phyloP scores from a whole-genome alignment of 23 tunicate species.

The Corella eumyota region DNA sequence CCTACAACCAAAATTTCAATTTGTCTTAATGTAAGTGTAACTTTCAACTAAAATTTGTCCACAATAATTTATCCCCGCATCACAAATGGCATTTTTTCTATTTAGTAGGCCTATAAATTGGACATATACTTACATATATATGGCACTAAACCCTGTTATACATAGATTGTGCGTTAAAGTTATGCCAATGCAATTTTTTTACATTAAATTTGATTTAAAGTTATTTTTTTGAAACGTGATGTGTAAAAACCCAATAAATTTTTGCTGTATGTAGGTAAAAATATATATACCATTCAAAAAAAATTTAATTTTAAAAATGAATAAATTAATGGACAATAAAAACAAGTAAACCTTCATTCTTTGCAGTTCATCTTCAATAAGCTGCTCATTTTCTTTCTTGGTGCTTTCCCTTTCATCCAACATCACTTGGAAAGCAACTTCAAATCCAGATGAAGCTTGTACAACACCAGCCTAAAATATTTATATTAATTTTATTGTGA shows the following conservation, averaged over 20 bases:
- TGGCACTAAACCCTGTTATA: neutral
- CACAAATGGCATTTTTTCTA: neutral
- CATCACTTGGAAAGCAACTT: conserved; percentile 53
- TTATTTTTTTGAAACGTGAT: neutral
- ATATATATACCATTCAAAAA: too few species aligned
- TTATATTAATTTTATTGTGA: neutral
- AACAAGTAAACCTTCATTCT: conserved; percentile 82
- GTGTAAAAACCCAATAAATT: neutral
- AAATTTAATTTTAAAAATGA: too few species aligned
- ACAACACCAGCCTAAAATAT: conserved; percentile 37
- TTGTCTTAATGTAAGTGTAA: too few species aligned
- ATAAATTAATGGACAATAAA: too few species aligned
- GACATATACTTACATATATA: neutral
- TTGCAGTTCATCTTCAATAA: conserved; percentile 67
- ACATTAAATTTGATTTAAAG: neutral
- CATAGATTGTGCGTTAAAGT: neutral
- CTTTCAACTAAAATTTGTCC: too few species aligned
- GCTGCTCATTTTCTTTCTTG: conserved; percentile 53
- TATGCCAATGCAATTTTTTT: neutral
- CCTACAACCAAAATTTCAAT: too few species aligned
- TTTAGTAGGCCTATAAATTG: too few species aligned
- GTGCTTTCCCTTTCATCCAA: conserved; percentile 51
- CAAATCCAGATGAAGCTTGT: conserved; percentile 51
- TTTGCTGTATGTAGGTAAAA: too few species aligned
- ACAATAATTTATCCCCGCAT: too few species aligned